These are phyloP conservation scores for Oedothorax gibbosus DNA, from an alignment of 1,140 invertebrate species.

Conservation along the genomic window DNA sequence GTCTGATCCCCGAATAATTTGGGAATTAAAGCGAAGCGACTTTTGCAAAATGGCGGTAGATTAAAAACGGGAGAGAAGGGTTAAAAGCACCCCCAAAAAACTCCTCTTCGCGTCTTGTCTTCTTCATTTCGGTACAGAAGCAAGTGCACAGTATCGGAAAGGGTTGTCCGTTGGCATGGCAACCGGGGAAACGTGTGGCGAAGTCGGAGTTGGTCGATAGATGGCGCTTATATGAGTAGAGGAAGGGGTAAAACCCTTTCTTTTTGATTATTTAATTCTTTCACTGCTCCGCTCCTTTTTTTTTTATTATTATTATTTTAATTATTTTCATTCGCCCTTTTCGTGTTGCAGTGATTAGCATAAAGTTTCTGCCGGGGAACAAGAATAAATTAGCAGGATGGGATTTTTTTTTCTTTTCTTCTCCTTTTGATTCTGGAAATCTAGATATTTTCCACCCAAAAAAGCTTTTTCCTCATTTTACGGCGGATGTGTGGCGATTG, in stretches of 20 bases:
- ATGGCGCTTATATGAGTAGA: constrained; percentile 42
- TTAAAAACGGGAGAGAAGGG: constrained; percentile 50
- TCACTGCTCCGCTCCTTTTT: neutral
- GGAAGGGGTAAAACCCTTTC: constrained; percentile 10
- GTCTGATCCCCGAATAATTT: too few relatives aligned
- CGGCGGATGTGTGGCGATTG: too few relatives aligned
- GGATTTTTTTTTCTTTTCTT: constrained; percentile 11
- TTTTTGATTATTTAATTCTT: constrained; percentile 6
- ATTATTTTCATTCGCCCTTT: constrained; percentile 38
- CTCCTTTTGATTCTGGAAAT: neutral
- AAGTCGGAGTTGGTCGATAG: constrained; percentile 55
- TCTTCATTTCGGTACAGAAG: constrained; percentile 39
- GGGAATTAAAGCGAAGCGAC: neutral
- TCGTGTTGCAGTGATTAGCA: constrained; percentile 52
- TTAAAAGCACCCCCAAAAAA: constrained; percentile 20
- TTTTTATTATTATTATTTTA: constrained; percentile 1
- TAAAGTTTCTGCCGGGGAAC: constrained; percentile 22
- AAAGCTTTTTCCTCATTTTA: too few relatives aligned
- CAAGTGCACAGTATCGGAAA: constrained; percentile 49
- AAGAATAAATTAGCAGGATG: constrained; percentile 39
- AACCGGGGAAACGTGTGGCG: constrained; percentile 39
- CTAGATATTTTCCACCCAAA: neutral
- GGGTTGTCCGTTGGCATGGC: constrained; percentile 54
- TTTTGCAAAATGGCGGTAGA: constrained; percentile 54
- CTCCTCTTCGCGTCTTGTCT: constrained; percentile 18